Base-by-base conservation (phyloP, 2,113 vertebrate genomes). In the Embiotoca jacksoni region DNA sequence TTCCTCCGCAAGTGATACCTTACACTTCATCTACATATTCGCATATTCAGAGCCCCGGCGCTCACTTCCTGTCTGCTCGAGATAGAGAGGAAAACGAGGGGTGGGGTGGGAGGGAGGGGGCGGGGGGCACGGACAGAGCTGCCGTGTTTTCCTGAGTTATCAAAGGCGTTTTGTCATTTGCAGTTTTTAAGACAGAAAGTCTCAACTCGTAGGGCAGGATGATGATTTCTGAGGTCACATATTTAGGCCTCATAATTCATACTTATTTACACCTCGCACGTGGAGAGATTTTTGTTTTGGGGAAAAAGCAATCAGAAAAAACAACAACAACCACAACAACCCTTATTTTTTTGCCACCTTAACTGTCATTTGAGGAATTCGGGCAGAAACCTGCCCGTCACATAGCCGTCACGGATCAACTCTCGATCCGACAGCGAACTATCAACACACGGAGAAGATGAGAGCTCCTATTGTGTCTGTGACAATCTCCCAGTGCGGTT, bases 1-100 rank as follows among this genome's bases (percentile, higher is more conserved):
- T 91, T 92, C 89, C 91, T 88, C 82, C 57, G 70, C 73, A 64
- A 23, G 65, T 41, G 89, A 92, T 88, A 87, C 85, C 63, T 80
- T 91, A 91, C 81, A 88, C 90, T 75, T 84, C 79, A 91, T 93
- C 82, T 91, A 86, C 90, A 92, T 92, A 91, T 89, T 92, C 81
- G 86, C 85, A 86, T 87, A 87, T 89, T 85, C 89, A 88, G 69
- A 78, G n/a, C 31, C 39, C 23, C 37, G 41, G 71, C 11, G 62
- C 58, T 77, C 23, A 49, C 83, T 86, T 92, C 90, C 90, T 88
- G 89, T 76, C 84, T 82, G 73, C 3, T 62, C 7, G 15, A 88
- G 87, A 85, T 72, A 58, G 65, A 76, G 60, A 39, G n/a, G n/a
- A 54, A 68, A 66, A 46, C 65, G 37, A 23, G 23, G 23, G 23